Conservation (phyloP, 1,140 invertebrate genomes). For the Drosophila suzukii region DNA sequence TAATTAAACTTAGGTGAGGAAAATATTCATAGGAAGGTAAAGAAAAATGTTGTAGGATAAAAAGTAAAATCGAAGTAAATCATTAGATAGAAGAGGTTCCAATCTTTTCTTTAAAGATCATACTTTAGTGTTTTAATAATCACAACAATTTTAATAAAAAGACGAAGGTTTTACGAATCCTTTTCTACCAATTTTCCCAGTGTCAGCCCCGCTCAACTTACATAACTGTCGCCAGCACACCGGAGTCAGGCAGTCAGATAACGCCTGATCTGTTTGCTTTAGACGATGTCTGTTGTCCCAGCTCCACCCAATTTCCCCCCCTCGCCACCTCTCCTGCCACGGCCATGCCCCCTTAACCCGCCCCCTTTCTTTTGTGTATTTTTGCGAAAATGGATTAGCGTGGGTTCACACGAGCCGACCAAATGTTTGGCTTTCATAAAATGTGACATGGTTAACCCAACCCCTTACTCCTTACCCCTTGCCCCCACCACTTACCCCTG, state of each 20-base stretch:
- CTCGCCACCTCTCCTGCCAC: neutral
- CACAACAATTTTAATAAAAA: too few relatives aligned
- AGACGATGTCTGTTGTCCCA: conserved; percentile 29
- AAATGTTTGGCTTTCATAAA: conserved; percentile 81
- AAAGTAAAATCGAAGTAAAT: too few relatives aligned
- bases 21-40: too few relatives aligned
- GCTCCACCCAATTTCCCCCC: neutral
- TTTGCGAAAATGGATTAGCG: conserved; percentile 81
- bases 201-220: conserved; percentile 32
- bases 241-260: conserved; percentile 48
- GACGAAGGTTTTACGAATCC: too few relatives aligned
- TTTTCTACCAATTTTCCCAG: neutral
- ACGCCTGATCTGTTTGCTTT: conserved; percentile 76
- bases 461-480: too few relatives aligned
- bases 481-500: neutral
- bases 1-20: too few relatives aligned
- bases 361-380: conserved; percentile 21
- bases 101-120: too few relatives aligned
- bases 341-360: neutral
- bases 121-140: too few relatives aligned
- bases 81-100: too few relatives aligned
- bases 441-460: conserved; percentile 55
- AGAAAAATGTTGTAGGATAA: too few relatives aligned
- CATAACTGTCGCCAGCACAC: conserved; percentile 55
- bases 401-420: conserved; percentile 78